These are phyloP conservation scores for Congeria kusceri DNA, from an alignment of 2,888 invertebrate genomes.

Conservation along the genomic window DNA sequence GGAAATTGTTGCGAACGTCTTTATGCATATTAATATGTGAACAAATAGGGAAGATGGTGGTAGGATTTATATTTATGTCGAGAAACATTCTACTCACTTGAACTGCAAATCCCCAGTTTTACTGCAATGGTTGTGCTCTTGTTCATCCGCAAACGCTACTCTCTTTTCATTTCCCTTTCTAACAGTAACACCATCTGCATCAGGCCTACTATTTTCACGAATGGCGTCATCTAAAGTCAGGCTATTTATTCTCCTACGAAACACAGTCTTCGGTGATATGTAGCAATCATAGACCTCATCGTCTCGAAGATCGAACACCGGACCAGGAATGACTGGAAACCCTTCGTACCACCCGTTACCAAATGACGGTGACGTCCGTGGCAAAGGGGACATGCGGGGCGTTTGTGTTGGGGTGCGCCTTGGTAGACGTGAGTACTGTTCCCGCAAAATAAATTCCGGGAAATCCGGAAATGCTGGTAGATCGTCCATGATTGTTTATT, in stretches of 20 bases:
- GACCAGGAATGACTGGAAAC: constrained; percentile 31
- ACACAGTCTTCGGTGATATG: constrained; percentile 32
- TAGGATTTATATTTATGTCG: not conserved
- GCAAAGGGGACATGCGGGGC: constrained; percentile 29
- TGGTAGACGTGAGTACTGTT: constrained; percentile 11
- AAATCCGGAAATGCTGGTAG: constrained; percentile 42
- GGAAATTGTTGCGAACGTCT: no score
- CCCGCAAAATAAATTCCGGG: constrained; percentile 33
- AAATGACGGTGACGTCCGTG: constrained; percentile 30
- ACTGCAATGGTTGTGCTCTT: not conserved
- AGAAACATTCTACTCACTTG: not conserved
- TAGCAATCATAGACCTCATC: constrained; percentile 39
- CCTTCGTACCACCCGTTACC: constrained; percentile 34
- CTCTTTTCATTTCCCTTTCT: constrained; percentile 1
- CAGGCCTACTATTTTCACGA: constrained; percentile 1
- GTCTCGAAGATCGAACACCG: constrained; percentile 35
- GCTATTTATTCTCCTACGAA: constrained; percentile 30
- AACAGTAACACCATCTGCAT: not conserved
- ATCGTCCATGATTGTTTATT: constrained; percentile 24
- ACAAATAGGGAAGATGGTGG: not conserved
- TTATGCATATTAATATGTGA: no score
- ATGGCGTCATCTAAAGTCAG: constrained; percentile 26
- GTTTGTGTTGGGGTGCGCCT: constrained; percentile 12
- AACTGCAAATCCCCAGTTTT: not conserved
- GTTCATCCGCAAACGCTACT: not conserved